These are phyloP conservation scores for Sphaerodactylus townsendi DNA, from an alignment of 2,113 vertebrate genomes.

Conservation along the genomic window DNA sequence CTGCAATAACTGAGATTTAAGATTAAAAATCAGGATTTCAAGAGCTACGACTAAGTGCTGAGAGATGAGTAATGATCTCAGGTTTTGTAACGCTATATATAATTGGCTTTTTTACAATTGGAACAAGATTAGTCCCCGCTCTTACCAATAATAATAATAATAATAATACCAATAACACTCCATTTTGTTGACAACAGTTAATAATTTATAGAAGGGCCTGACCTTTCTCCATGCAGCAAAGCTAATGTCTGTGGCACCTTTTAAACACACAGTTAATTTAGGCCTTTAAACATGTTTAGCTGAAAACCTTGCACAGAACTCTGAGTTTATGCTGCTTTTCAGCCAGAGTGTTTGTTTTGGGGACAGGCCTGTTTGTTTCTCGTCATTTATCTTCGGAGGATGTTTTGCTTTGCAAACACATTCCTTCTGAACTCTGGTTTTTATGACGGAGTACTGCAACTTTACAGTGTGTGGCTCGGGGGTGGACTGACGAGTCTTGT, in stretches of 20 bases:
- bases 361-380: not conserved
- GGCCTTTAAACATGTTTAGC: slow-evolving; percentile 3
- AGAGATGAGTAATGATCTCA: slow-evolving; percentile 27
- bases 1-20: not conserved
- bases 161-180: too few species aligned
- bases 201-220: slow-evolving; percentile 11
- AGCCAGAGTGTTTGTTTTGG: slow-evolving; percentile 14
- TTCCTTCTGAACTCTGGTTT: slow-evolving; percentile 5
- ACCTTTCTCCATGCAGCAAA: slow-evolving; percentile 1
- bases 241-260: slow-evolving; percentile 17
- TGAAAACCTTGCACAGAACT: not conserved
- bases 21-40: not conserved
- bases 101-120: not conserved
- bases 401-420: slow-evolving; percentile 43
- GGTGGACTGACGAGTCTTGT: not conserved
- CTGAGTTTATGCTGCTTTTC: not conserved
- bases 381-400: slow-evolving; percentile 41
- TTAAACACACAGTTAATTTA: slow-evolving; percentile 3
- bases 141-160: too few species aligned
- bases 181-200: slow-evolving; percentile 24
- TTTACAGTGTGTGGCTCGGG: not conserved
- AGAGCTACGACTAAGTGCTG: slow-evolving; percentile 35
- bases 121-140: not conserved
- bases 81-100: not conserved
- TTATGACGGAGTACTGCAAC: not conserved